Conservation (phyloP, 2,888 invertebrate genomes). For the Phyllotreta cruciferae region DNA sequence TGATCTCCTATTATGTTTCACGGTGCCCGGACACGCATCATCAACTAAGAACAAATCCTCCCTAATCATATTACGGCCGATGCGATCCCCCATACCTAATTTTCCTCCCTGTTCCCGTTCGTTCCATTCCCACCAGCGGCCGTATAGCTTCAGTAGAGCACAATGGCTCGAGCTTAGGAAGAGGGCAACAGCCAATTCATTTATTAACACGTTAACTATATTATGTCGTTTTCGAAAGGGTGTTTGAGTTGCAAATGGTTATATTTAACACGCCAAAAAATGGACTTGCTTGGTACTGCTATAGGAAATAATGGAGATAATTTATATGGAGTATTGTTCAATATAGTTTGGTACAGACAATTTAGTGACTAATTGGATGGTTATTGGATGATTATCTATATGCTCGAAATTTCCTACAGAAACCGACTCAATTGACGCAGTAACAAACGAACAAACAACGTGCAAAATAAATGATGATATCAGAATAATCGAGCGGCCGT, state of each 20-base stretch:
- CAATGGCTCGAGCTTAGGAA: conserved; percentile 30
- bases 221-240: conserved; percentile 10
- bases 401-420: too few relatives aligned
- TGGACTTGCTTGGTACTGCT: background rate
- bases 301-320: too few relatives aligned
- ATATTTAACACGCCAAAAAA: background rate
- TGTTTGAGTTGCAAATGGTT: conserved; percentile 12
- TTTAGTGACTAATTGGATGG: too few relatives aligned
- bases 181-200: conserved; percentile 29
- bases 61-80: conserved; percentile 41
- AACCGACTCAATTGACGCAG: too few relatives aligned
- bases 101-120: conserved; percentile 19
- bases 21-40: conserved; percentile 39
- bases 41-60: conserved; percentile 39
- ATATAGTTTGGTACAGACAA: too few relatives aligned
- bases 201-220: conserved; percentile 20
- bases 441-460: too few relatives aligned
- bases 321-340: too few relatives aligned
- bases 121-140: conserved; percentile 30
- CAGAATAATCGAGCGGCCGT: conserved; percentile 33
- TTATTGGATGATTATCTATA: too few relatives aligned
- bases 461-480: too few relatives aligned
- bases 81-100: conserved; percentile 34
- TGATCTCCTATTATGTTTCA: conserved; percentile 38
- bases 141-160: conserved; percentile 14